phyloP scores from a whole-genome alignment of 53 echinoderm and acorn worm species.

The Holothuria leucospilota region DNA sequence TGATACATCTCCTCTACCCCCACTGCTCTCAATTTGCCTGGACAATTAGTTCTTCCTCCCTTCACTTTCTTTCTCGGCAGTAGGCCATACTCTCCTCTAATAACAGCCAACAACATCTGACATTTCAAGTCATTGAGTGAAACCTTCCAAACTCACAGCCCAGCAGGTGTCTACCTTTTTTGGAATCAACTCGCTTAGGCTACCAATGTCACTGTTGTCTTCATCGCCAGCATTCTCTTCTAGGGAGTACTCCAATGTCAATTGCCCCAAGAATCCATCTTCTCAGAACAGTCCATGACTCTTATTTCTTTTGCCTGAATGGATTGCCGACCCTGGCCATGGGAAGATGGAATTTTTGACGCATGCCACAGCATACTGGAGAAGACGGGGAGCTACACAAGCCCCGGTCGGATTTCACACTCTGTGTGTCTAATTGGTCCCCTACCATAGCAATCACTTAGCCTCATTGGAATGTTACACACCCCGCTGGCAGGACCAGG shows the following conservation, averaged over 20 bases:
- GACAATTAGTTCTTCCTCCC: conserved; percentile 48
- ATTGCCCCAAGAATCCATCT: conserved; percentile 4
- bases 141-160: conserved; percentile 14
- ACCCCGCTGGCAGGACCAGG: conserved; percentile 16
- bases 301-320: no score
- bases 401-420: conserved; percentile 50
- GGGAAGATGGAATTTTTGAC: background rate
- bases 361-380: conserved; percentile 28
- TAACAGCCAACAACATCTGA: conserved; percentile 33
- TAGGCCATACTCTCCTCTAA: conserved; percentile 36
- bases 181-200: no score
- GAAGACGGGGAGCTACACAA: conserved; percentile 23
- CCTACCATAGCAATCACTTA: conserved; percentile 57
- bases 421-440: conserved; percentile 53
- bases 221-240: no score
- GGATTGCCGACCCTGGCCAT: no score
- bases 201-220: no score
- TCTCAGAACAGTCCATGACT: background rate
- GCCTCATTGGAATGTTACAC: conserved; percentile 35
- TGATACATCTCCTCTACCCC: conserved; percentile 17
- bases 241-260: background rate
- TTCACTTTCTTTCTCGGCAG: conserved; percentile 24
- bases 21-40: conserved; percentile 42
- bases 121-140: conserved; percentile 23
- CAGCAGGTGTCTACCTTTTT: conserved; percentile 6